These are phyloP conservation scores for Megaleporinus macrocephalus DNA, from an alignment of 2,113 vertebrate genomes.

Conservation along the genomic window DNA sequence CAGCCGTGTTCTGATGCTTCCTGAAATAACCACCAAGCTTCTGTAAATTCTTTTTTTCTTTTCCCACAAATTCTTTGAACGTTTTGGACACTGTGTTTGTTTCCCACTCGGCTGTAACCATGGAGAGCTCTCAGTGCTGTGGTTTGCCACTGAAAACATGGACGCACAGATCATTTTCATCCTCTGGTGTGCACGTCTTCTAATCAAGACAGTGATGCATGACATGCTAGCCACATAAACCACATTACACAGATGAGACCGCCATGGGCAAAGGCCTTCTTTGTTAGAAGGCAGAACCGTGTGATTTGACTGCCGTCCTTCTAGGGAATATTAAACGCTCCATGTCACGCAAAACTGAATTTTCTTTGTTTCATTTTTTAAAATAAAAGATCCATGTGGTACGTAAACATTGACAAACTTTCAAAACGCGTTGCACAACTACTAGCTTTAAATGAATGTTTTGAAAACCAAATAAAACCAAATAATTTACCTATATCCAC, in stretches of 20 bases:
- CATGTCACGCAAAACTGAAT: no score
- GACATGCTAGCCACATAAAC: background rate
- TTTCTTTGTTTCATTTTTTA: no score
- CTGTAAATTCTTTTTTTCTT: background rate
- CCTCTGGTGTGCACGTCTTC: background rate
- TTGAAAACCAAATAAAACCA: no score
- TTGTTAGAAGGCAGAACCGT: background rate
- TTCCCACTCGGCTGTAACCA: background rate
- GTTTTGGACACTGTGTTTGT: background rate
- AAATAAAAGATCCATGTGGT: no score
- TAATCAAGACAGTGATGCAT: background rate
- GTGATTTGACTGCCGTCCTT: background rate
- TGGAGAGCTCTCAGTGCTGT: background rate
- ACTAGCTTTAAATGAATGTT: no score
- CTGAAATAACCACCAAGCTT: background rate
- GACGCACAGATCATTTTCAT: background rate
- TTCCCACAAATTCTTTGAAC: conserved; percentile 2
- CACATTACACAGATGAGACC: background rate
- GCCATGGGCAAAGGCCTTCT: background rate
- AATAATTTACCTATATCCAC: no score
- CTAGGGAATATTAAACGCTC: background rate
- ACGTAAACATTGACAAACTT: no score
- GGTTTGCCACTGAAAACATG: no score
- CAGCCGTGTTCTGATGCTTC: background rate
- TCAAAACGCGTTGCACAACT: no score